These are phyloP conservation scores for Laterallus jamaicensis DNA, from an alignment of 2,113 vertebrate genomes.

Conservation along the genomic window DNA sequence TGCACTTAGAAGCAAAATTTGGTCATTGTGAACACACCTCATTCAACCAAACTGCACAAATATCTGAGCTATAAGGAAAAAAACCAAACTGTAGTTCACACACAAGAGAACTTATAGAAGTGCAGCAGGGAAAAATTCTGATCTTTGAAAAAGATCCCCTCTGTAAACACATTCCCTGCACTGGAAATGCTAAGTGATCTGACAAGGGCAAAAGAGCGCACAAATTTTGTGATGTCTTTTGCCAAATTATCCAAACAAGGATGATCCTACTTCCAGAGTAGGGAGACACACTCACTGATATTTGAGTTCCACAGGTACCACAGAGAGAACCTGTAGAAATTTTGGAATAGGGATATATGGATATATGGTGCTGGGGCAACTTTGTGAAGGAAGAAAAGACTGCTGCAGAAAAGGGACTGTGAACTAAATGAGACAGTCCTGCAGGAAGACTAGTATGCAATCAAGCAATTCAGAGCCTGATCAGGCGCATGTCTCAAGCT, in stretches of 20 bases:
- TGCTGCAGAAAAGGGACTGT: background rate
- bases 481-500: background rate
- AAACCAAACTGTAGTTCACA: background rate
- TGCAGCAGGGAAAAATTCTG: background rate
- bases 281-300: background rate
- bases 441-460: rapidly evolving
- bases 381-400: background rate
- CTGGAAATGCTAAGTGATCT: background rate
- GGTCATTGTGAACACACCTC: background rate
- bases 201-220: background rate
- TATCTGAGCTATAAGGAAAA: background rate
- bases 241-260: background rate
- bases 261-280: background rate
- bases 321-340: background rate
- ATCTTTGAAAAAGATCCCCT: background rate
- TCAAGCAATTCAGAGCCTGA: background rate
- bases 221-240: background rate
- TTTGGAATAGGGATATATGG: background rate
- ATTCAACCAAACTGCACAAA: background rate
- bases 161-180: background rate
- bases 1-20: background rate
- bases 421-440: background rate
- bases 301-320: background rate
- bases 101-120: background rate
- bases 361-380: background rate